Conservation (phyloP, 2,113 vertebrate genomes). For the Phocoena sinus region DNA sequence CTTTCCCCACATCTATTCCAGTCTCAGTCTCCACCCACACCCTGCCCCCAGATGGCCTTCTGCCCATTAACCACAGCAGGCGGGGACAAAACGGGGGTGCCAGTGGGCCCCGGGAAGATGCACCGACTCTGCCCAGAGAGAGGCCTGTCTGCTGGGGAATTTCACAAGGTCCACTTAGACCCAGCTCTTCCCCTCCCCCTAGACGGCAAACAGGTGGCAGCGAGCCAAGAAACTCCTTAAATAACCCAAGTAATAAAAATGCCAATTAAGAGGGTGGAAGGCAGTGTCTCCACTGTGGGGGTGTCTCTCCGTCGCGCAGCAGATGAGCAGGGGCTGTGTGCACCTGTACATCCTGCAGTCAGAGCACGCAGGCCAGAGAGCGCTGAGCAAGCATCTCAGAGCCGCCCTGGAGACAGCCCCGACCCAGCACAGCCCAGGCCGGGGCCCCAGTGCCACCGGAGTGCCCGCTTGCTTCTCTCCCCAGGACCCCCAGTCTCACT, state of each 20-base stretch:
- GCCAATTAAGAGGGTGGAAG: slow-evolving; percentile 41
- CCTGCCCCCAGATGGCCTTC: not conserved
- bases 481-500: not conserved
- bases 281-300: not conserved
- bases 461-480: not conserved
- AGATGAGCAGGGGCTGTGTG: not conserved
- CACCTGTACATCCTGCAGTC: not conserved
- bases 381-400: not conserved
- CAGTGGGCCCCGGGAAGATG: not conserved
- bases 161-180: slow-evolving; percentile 45
- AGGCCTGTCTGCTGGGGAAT: not conserved
- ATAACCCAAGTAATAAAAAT: slow-evolving; percentile 64
- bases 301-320: not conserved
- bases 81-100: not conserved
- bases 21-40: not conserved
- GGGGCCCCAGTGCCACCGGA: fast-evolving
- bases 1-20: not conserved
- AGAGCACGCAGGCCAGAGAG: not conserved
- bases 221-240: slow-evolving; percentile 57
- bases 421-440: not conserved
- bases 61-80: not conserved
- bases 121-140: not conserved
- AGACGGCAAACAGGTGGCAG: not conserved
- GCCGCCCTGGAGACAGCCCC: not conserved
- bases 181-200: slow-evolving; percentile 3